A percentile compares a stretch with the other conserved stretches of the same genome.
Conservation (phyloP, 2,113 vertebrate genomes). For the Ivindomyrus marchei region DNA sequence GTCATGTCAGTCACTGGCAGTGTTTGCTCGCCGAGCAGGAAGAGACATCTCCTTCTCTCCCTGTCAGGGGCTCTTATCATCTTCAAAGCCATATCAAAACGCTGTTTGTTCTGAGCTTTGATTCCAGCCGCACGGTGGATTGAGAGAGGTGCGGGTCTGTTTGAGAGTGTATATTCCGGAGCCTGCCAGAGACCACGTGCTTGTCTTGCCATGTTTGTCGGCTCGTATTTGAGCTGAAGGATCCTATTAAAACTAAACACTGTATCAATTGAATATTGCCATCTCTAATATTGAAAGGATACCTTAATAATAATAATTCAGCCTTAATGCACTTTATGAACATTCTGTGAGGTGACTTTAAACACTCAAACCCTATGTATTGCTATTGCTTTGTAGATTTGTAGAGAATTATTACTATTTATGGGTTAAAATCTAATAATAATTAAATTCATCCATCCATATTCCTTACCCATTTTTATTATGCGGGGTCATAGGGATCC, state of each 20-base stretch:
- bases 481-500: not conserved
- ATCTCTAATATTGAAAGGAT: constrained; percentile 51
- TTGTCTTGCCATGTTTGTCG: constrained; percentile 70
- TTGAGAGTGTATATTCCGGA: constrained; percentile 69
- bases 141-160: constrained; percentile 76
- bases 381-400: constrained; percentile 28
- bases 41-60: constrained; percentile 53
- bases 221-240: constrained; percentile 63
- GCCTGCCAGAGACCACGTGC: constrained; percentile 56
- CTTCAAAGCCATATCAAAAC: constrained; percentile 85
- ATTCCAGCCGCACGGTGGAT: constrained; percentile 74
- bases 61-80: constrained; percentile 76
- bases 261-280: constrained; percentile 63
- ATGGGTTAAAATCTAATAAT: not conserved
- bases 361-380: constrained; percentile 45
- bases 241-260: constrained; percentile 70
- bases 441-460: not conserved
- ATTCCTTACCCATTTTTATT: not conserved
- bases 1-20: constrained; percentile 65
- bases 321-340: constrained; percentile 54
- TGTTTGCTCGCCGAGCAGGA: constrained; percentile 57
- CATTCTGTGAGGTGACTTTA: constrained; percentile 45
- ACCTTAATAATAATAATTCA: constrained; percentile 47
- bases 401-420: not conserved
- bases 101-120: constrained; percentile 89